Evolutionary conservation across 2,113 vertebrate genomes (phyloP).

Genomic region (Nymphicus hollandicus): DNA sequence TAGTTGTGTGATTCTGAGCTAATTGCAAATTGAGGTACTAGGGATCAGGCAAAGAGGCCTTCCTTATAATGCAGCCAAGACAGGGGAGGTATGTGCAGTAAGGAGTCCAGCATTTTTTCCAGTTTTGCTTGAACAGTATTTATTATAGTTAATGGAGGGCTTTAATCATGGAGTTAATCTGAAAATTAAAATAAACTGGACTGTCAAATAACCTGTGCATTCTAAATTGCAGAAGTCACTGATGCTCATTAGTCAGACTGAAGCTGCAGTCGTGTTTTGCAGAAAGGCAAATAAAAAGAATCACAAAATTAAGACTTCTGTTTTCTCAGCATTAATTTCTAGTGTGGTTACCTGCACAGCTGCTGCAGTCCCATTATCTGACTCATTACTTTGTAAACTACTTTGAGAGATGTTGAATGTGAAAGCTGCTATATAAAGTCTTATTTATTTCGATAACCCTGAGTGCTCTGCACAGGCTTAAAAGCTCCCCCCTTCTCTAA

Average conservation of each 20-base stretch:
- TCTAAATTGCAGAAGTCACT: background rate
- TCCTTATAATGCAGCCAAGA: background rate
- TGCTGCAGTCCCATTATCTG: conserved; percentile 21
- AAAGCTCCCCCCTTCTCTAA: background rate
- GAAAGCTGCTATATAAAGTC: conserved; percentile 25
- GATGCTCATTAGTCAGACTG: background rate
- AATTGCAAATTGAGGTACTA: background rate
- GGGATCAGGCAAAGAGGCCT: background rate
- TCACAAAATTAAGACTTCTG: background rate
- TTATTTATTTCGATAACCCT: background rate
- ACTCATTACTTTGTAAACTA: conserved; percentile 44
- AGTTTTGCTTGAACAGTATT: background rate
- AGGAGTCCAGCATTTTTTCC: background rate
- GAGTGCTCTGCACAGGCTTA: background rate
- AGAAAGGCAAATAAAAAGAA: conserved; percentile 12
- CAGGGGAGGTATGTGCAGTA: background rate
- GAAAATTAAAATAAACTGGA: conserved; percentile 17
- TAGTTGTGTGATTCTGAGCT: background rate
- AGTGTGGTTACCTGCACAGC: background rate
- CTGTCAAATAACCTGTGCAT: background rate
- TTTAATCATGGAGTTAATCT: conserved; percentile 43
- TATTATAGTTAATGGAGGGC: background rate
- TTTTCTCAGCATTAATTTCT: conserved; percentile 23
- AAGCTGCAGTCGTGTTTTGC: background rate
- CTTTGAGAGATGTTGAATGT: background rate